phyloP scores from a whole-genome alignment of 2,888 invertebrate species.

The Amaurobius ferox region DNA sequence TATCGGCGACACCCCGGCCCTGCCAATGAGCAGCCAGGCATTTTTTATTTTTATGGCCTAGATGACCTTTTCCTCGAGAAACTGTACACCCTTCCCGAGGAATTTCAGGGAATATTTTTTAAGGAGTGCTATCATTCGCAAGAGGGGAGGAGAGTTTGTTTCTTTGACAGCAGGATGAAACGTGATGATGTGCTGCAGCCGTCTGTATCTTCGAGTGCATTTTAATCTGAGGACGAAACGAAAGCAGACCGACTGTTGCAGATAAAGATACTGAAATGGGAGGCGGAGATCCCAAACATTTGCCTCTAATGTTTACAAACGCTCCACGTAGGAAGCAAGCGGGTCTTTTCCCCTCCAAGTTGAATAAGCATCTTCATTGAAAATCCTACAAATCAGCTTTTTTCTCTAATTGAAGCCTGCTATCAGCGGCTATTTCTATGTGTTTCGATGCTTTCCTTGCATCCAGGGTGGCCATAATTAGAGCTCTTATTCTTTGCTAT shows the following conservation, averaged over 20 bases:
- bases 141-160: not conserved
- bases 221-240: not conserved
- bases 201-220: not conserved
- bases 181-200: constrained; percentile 5
- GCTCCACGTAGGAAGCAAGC: too few species aligned
- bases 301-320: too few species aligned
- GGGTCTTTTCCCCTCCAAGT: too few species aligned
- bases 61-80: constrained; percentile 6
- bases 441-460: too few species aligned
- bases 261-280: not conserved
- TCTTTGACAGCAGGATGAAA: constrained; percentile 5
- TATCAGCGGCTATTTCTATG: too few species aligned
- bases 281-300: not conserved
- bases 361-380: too few species aligned
- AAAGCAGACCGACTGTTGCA: not conserved
- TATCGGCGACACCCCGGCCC: constrained; percentile 10
- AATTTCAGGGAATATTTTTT: constrained; percentile 12
- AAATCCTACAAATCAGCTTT: too few species aligned
- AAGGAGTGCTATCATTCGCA: not conserved
- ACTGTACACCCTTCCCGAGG: constrained; percentile 15
- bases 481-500: too few species aligned
- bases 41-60: constrained; percentile 17
- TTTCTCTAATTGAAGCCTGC: too few species aligned
- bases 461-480: too few species aligned
- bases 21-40: not conserved